Base-by-base conservation (phyloP, 2,888 invertebrate genomes). In the Athrips mouffetella region DNA sequence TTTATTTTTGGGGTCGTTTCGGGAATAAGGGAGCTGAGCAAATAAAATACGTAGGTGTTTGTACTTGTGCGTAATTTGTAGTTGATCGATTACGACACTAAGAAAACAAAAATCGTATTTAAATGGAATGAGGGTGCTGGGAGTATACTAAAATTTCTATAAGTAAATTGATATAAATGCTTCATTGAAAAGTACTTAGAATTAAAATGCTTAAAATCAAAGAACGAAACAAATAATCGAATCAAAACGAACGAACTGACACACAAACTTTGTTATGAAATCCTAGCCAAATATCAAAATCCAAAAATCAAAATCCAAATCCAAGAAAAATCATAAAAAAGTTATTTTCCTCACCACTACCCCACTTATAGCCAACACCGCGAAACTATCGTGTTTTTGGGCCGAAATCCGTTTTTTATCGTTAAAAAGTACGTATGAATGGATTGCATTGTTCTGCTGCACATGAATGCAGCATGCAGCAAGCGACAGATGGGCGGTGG, bases 341-440 rank as follows among this genome's bases (percentile, higher is more conserved):
- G 10, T 3, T n/a, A 37, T 16, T 37, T 21, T 37, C 21, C 52
- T 48, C 57, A 52, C 51, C 55, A 31, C 41, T 50, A 54, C 58
- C 31, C 46, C 56, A 51, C 54, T 63, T 63, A 62, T 57, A 57
- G 44, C 53, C 51, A 49, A 55, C 60, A 57, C 58, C 48, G 48
- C 48, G 40, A 29, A 56, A 56, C 65, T 74, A 62, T 60, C 66
- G 62, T 67, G 60, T 70, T 73, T 77, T 79, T 73, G 65, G 69
- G 65, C 55, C 48, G 57, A 74, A 76, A 70, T 65, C 57, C 66
- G 63, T 67, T 65, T 80, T 80, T 80, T 44, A 29, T 76, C 53
- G 76, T 76, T 76, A 75, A 80, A 71, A 70, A 65, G 44, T 55
- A 55, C 60, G 60, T 59, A 74, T 82, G 80, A 82, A 81, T 73